These are phyloP conservation scores for Aphelenchoides bicaudatus DNA, from an alignment of 2,888 invertebrate genomes.

Conservation along the genomic window DNA sequence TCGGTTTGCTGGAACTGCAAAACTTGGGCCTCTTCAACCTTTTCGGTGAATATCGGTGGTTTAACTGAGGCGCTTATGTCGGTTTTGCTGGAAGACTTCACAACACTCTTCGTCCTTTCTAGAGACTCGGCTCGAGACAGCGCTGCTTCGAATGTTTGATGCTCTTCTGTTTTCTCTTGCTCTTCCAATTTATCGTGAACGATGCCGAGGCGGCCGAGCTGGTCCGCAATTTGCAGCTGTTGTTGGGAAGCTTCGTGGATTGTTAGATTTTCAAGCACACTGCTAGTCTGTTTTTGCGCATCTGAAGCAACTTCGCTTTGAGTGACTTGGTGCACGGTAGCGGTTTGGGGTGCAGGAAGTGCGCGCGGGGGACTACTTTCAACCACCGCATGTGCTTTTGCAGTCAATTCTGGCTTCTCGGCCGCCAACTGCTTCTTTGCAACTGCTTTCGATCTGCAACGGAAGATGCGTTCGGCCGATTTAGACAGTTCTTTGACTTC, in stretches of 20 bases:
- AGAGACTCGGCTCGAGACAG: background rate
- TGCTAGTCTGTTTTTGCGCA: too few relatives aligned
- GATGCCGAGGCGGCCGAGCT: background rate
- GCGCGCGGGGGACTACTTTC: too few relatives aligned
- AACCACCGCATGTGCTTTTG: too few relatives aligned
- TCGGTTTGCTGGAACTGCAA: background rate
- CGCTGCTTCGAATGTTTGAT: slow-evolving; percentile 6
- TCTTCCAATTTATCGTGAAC: background rate
- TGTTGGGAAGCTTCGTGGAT: background rate
- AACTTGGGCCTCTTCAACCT: slow-evolving; percentile 3
- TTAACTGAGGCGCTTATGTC: background rate
- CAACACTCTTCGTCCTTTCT: background rate
- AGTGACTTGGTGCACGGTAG: background rate
- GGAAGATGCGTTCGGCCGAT: slow-evolving; percentile 9
- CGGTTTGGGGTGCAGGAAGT: too few relatives aligned
- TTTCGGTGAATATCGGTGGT: background rate
- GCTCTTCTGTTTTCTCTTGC: background rate
- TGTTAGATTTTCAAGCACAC: too few relatives aligned
- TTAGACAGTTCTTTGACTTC: too few relatives aligned
- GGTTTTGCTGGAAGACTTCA: slow-evolving; percentile 1
- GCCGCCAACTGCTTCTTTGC: slow-evolving; percentile 1
- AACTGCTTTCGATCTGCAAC: background rate
- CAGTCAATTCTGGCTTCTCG: too few relatives aligned
- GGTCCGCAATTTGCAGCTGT: slow-evolving; percentile 7
- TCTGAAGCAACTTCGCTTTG: background rate